Percentiles rank a stretch among this genome's conserved stretches.
These are phyloP conservation scores for Zaprionus tsacasi DNA, from an alignment of 1,140 invertebrate species.

Conservation along the genomic window DNA sequence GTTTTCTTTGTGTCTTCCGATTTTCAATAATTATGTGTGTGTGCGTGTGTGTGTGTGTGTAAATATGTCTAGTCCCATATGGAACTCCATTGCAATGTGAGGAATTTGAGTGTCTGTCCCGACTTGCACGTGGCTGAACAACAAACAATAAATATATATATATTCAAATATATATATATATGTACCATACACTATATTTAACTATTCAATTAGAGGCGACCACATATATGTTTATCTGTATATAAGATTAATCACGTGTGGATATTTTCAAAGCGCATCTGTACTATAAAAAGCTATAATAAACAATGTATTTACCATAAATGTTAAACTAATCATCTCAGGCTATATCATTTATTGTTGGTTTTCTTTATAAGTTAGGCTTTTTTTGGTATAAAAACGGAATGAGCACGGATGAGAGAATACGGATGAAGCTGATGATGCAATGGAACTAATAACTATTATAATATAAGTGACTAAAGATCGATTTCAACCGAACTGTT, in stretches of 20 bases:
- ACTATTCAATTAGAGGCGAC: slow-evolving; percentile 19
- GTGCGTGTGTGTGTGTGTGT: slow-evolving; percentile 1
- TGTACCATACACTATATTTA: slow-evolving; percentile 25
- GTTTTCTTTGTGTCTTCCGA: slow-evolving; percentile 67
- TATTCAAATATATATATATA: slow-evolving; percentile 36
- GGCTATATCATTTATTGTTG: not conserved
- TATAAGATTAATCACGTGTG: slow-evolving; percentile 59
- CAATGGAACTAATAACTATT: slow-evolving; percentile 8
- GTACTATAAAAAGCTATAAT: slow-evolving; percentile 44
- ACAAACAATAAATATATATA: slow-evolving; percentile 59
- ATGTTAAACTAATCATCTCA: slow-evolving; percentile 63
- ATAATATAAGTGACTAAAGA: not conserved
- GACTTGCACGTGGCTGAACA: slow-evolving; percentile 40
- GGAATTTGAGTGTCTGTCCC: slow-evolving; percentile 65
- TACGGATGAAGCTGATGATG: slow-evolving; percentile 1
- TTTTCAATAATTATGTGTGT: slow-evolving; percentile 47
- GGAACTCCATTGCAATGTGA: slow-evolving; percentile 66
- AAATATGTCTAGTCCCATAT: slow-evolving; percentile 39
- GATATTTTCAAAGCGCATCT: slow-evolving; percentile 42
- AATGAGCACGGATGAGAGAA: slow-evolving; percentile 1
- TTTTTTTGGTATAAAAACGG: slow-evolving; percentile 46
- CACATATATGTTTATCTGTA: slow-evolving; percentile 55
- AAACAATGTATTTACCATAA: slow-evolving; percentile 60
- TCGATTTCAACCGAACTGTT: slow-evolving; percentile 54
- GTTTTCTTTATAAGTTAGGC: slow-evolving; percentile 35